These are phyloP conservation scores for Eubasilissa splendida DNA, from an alignment of 2,888 invertebrate genomes.

Conservation along the genomic window DNA sequence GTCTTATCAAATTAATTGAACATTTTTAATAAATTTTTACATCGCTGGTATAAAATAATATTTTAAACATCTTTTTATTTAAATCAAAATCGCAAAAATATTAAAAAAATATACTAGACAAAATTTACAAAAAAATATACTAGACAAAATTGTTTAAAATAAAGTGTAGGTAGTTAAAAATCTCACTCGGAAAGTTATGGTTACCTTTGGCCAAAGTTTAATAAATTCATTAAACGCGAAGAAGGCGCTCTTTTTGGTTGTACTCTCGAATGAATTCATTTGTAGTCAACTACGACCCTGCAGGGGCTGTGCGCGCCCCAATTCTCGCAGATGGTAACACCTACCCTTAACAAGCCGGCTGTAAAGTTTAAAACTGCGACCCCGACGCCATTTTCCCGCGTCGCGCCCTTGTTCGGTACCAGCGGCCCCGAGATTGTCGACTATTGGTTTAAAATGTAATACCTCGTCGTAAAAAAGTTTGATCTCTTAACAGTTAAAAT, in stretches of 20 bases:
- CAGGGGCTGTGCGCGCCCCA: slow-evolving; percentile 15
- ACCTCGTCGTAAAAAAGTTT: not conserved
- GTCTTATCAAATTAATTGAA: no score
- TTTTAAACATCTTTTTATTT: no score
- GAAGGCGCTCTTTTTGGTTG: slow-evolving; percentile 1
- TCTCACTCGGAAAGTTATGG: not conserved
- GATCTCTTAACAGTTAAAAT: no score
- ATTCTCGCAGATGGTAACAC: slow-evolving; percentile 35
- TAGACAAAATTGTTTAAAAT: no score
- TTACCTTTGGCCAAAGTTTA: slow-evolving; percentile 5
- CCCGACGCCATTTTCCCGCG: slow-evolving; percentile 35
- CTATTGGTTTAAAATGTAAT: no score
- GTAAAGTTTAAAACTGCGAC: slow-evolving; percentile 44
- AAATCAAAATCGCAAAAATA: no score
- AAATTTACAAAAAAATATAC: no score
- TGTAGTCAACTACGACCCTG: slow-evolving; percentile 24
- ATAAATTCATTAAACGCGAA: slow-evolving; percentile 20
- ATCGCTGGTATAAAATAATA: no score
- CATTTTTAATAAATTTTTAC: no score
- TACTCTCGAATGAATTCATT: slow-evolving; percentile 7
- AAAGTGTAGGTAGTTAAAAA: no score
- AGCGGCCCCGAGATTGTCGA: not conserved
- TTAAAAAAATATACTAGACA: no score
- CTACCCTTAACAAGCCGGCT: slow-evolving; percentile 42
- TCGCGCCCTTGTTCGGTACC: slow-evolving; percentile 17